These are phyloP conservation scores for Acromyrmex charruanus DNA, from an alignment of 1,140 invertebrate species.

Conservation along the genomic window DNA sequence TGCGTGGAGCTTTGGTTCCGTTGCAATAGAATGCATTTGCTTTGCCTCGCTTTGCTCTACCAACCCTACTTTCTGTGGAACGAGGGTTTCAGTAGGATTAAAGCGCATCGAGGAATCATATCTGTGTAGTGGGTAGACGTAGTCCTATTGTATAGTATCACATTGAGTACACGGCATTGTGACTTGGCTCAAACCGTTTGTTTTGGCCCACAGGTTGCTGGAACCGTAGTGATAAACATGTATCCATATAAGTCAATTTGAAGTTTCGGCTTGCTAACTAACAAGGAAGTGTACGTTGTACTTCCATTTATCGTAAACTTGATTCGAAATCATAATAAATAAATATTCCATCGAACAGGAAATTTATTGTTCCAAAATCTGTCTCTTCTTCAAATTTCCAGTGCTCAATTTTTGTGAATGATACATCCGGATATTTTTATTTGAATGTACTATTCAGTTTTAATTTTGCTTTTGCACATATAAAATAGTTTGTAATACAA, in stretches of 20 bases:
- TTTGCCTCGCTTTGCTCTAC: slow-evolving; percentile 38
- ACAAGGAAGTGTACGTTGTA: slow-evolving; percentile 43
- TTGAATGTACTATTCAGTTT: background rate
- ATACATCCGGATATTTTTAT: background rate
- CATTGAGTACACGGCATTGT: slow-evolving; percentile 64
- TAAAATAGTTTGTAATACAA: slow-evolving; percentile 23
- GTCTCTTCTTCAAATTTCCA: background rate
- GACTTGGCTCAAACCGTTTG: slow-evolving; percentile 66
- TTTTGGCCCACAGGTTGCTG: slow-evolving; percentile 64
- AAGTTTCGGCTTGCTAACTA: slow-evolving; percentile 60
- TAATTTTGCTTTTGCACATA: background rate
- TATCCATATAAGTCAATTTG: slow-evolving; percentile 69
- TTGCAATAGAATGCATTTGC: slow-evolving; percentile 66
- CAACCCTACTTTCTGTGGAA: slow-evolving; percentile 58
- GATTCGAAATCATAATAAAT: slow-evolving; percentile 18
- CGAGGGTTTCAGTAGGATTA: slow-evolving; percentile 69
- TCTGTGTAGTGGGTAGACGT: slow-evolving; percentile 67
- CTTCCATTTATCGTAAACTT: slow-evolving; percentile 41
- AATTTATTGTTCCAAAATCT: background rate
- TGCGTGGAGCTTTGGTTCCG: slow-evolving; percentile 38
- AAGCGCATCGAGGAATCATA: slow-evolving; percentile 73
- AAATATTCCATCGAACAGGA: slow-evolving; percentile 16
- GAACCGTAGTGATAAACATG: slow-evolving; percentile 57
- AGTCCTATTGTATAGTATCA: slow-evolving; percentile 62
- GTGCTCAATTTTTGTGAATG: no score